Evolutionary conservation across 2,797 vertebrate species (phyloP).

Genomic region (Coendou prehensilis): DNA sequence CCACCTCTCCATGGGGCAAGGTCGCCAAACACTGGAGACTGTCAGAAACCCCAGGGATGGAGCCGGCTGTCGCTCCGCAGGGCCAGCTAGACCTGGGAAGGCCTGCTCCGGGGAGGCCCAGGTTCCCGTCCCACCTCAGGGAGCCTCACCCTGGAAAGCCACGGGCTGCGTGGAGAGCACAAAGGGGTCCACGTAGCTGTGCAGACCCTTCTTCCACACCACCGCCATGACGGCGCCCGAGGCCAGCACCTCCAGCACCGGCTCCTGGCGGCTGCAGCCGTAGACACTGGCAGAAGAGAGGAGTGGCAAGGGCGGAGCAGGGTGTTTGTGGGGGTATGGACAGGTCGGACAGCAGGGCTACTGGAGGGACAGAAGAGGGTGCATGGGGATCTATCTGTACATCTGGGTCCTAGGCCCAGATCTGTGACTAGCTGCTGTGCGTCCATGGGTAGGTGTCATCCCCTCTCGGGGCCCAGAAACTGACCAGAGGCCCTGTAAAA

Average conservation of each 20-base stretch:
- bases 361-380: not conserved
- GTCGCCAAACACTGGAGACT: not conserved
- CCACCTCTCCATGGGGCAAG: not conserved
- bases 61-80: not conserved
- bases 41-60: not conserved
- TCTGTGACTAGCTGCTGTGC: not conserved
- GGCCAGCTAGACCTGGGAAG: not conserved
- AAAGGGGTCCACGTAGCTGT: slow-evolving; percentile 95
- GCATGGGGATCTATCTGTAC: not conserved
- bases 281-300: slow-evolving; percentile 90
- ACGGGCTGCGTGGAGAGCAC: slow-evolving; percentile 92
- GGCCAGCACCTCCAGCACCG: slow-evolving; percentile 91
- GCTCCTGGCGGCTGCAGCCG: slow-evolving; percentile 95
- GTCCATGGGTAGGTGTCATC: not conserved
- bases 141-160: slow-evolving; percentile 89
- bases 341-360: not conserved
- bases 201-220: slow-evolving; percentile 95
- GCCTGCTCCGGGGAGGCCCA: not conserved
- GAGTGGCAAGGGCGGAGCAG: fast-evolving
- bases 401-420: not conserved
- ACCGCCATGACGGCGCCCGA: slow-evolving; percentile 94
- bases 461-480: not conserved
- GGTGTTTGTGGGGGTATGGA: not conserved
- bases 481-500: not conserved
- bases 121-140: fast-evolving